These are phyloP conservation scores for Setipinna tenuifilis DNA, from an alignment of 2,797 vertebrate genomes.

Conservation along the genomic window DNA sequence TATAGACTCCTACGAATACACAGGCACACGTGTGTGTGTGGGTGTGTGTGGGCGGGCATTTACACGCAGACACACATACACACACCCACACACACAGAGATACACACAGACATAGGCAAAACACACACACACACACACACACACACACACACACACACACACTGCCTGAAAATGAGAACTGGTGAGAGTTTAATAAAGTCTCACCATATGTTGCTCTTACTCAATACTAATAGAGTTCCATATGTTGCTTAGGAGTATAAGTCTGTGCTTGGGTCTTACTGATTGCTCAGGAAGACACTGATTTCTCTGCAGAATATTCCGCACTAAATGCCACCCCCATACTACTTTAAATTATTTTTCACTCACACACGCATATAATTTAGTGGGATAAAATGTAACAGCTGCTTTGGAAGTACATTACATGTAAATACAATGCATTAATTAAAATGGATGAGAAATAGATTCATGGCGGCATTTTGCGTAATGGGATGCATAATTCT, in stretches of 20 bases:
- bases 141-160: no score
- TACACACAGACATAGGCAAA: not conserved
- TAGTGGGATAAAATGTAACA: not conserved
- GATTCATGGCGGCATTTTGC: not conserved
- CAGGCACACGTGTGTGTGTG: not conserved
- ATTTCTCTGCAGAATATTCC: not conserved
- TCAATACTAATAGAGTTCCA: constrained; percentile 38
- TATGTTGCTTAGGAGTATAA: not conserved
- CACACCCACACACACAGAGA: not conserved
- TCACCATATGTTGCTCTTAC: constrained; percentile 46
- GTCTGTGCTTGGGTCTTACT: not conserved
- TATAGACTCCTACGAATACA: not conserved
- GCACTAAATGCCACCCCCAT: not conserved
- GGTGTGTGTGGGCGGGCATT: no score
- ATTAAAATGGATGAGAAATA: constrained; percentile 1
- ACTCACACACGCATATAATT: not conserved
- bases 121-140: not conserved
- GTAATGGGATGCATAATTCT: constrained; percentile 1
- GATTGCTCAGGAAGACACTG: constrained; percentile 2
- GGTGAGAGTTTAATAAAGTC: constrained; percentile 36
- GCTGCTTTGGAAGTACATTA: constrained; percentile 36
- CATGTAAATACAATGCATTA: constrained; percentile 28
- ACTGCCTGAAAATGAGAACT: not conserved
- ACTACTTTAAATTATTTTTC: not conserved
- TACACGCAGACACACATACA: not conserved